Evolutionary conservation across 2,888 invertebrate species (phyloP).

Genomic region (Eristalinus aeneus): DNA sequence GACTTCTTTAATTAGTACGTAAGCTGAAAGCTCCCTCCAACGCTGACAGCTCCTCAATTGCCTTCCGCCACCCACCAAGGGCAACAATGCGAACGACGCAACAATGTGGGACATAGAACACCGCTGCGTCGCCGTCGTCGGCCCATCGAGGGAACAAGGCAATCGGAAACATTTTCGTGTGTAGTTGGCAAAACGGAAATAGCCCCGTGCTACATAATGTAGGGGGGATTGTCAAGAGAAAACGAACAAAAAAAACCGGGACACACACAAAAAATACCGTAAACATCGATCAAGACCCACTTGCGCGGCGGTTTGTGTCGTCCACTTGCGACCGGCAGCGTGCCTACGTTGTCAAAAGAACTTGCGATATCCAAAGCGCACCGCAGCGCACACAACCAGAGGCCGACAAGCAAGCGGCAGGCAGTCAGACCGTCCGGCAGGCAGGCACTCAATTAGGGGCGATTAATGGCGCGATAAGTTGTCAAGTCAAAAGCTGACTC

Average conservation of each 20-base stretch:
- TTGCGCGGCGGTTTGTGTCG: background rate
- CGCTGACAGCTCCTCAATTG: background rate
- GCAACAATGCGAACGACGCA: background rate
- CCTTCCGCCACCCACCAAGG: background rate
- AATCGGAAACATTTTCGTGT: slow-evolving; percentile 50
- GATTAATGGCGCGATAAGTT: slow-evolving; percentile 21
- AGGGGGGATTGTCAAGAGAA: background rate
- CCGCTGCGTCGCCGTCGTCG: background rate
- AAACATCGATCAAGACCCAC: background rate
- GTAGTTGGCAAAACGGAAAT: slow-evolving; percentile 58
- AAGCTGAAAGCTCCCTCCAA: slow-evolving; percentile 16
- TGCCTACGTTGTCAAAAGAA: slow-evolving; percentile 41
- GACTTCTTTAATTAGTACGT: slow-evolving; percentile 51
- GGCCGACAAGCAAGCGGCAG: background rate
- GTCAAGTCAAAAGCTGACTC: background rate
- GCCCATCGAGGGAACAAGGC: background rate
- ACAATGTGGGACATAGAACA: slow-evolving; percentile 46
- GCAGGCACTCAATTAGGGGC: slow-evolving; percentile 40
- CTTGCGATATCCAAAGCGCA: background rate
- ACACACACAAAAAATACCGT: background rate
- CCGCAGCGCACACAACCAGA: background rate
- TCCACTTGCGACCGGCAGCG: background rate
- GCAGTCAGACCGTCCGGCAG: background rate
- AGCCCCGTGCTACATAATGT: slow-evolving; percentile 45
- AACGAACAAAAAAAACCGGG: background rate